Percentiles rank a stretch among this genome's conserved stretches.
Evolutionary conservation across 2,113 vertebrate species (phyloP).

Genomic region (Telmatochromis sp.): DNA sequence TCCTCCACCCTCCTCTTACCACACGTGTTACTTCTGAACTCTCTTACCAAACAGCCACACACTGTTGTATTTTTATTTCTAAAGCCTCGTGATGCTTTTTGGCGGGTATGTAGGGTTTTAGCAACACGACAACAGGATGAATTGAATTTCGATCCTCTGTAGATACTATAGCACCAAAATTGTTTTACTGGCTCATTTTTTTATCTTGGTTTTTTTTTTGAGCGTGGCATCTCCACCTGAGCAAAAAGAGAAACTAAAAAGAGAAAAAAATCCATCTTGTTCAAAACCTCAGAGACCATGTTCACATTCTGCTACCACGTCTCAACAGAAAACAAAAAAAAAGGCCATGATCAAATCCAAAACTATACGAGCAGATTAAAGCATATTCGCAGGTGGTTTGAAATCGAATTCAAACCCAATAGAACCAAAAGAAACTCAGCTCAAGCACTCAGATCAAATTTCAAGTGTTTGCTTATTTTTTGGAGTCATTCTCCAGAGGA

Average conservation of each 20-base stretch:
- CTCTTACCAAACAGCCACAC: neutral
- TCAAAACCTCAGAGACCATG: neutral
- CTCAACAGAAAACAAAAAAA: neutral
- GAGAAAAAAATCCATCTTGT: neutral
- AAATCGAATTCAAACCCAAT: conserved; percentile 26
- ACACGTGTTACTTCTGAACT: neutral
- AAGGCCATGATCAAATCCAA: neutral
- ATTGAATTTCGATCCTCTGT: neutral
- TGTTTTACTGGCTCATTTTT: neutral
- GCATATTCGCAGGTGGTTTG: neutral
- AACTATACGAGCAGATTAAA: neutral
- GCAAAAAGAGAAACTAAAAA: neutral
- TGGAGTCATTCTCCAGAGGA: neutral
- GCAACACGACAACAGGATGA: neutral
- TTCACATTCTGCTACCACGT: neutral
- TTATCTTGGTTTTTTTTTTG: neutral
- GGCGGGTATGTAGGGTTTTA: neutral
- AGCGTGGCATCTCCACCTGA: neutral
- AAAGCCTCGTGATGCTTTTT: neutral
- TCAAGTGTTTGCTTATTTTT: neutral
- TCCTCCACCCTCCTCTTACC: conserved; percentile 18
- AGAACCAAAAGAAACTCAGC: neutral
- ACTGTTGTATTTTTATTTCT: neutral
- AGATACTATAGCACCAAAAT: neutral
- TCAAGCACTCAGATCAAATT: neutral